phyloP scores from a whole-genome alignment of 92 coral and sea anemone species.

The Virgularia gustaviana region DNA sequence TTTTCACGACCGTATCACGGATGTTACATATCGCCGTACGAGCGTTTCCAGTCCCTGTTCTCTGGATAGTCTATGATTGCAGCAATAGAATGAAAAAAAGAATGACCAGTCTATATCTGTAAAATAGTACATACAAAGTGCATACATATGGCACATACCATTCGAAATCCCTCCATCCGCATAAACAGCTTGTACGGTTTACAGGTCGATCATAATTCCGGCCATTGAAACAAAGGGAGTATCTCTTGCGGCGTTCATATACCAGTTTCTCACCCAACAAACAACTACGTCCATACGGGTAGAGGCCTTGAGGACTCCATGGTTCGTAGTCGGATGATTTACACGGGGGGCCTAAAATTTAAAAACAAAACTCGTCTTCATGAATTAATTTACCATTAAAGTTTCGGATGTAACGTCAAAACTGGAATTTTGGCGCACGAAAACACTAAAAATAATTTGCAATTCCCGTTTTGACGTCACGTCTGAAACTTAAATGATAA shows the following conservation, averaged over 20 bases:
- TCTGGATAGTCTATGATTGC: background rate
- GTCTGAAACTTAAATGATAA: too few species aligned
- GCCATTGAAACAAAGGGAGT: constrained; percentile 86
- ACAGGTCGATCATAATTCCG: constrained; percentile 76
- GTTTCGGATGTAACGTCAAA: too few species aligned
- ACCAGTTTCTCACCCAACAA: constrained; percentile 69
- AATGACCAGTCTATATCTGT: too few species aligned
- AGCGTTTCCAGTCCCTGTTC: background rate
- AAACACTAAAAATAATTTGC: too few species aligned
- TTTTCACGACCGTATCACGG: too few species aligned
- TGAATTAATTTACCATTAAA: too few species aligned
- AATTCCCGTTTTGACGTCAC: too few species aligned
- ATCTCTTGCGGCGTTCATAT: constrained; percentile 70
- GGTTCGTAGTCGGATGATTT: constrained; percentile 61
- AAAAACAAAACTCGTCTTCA: background rate
- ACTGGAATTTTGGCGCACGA: too few species aligned
- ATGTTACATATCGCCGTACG: too few species aligned
- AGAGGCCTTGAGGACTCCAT: constrained; percentile 79
- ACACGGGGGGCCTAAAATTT: constrained; percentile 59
- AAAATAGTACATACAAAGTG: too few species aligned
- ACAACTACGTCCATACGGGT: constrained; percentile 63
- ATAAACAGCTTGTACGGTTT: constrained; percentile 55
- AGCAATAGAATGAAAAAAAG: background rate
- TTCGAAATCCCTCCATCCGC: constrained; percentile 79
- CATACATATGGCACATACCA: constrained; percentile 54